Evolutionary conservation across 2,113 vertebrate species (phyloP).

Genomic region (Thunnus thynnus): DNA sequence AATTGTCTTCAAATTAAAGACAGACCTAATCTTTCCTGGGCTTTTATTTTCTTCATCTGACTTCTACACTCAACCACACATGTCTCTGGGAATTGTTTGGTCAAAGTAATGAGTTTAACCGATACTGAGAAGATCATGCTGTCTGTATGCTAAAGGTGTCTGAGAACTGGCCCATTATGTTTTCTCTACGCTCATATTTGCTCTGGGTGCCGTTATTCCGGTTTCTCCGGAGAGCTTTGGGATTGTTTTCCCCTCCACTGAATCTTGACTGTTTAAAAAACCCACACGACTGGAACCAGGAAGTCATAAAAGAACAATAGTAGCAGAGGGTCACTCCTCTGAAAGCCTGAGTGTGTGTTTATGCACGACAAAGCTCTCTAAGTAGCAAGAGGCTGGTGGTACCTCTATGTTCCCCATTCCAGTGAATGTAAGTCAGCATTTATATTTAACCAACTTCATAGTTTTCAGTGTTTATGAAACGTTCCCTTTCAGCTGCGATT

Average conservation of each 20-base stretch:
- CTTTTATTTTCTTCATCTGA: neutral
- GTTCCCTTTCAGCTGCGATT: neutral
- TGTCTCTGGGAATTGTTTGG: slow-evolving; percentile 17
- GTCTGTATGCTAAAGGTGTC: slow-evolving; percentile 78
- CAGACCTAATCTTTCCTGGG: too few species aligned
- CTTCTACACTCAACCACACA: neutral
- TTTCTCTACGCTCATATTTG: slow-evolving; percentile 67
- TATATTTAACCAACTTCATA: neutral
- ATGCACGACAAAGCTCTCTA: slow-evolving; percentile 27
- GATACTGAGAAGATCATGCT: slow-evolving; percentile 60
- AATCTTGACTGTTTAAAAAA: slow-evolving; percentile 28
- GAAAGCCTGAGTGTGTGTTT: neutral
- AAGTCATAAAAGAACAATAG: slow-evolving; percentile 27
- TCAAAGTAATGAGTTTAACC: slow-evolving; percentile 34
- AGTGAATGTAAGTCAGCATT: neutral
- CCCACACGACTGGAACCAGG: slow-evolving; percentile 18
- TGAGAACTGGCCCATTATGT: slow-evolving; percentile 31
- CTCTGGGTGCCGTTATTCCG: slow-evolving; percentile 72
- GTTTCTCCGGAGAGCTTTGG: slow-evolving; percentile 59
- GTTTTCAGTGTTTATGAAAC: neutral
- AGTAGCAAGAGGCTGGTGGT: slow-evolving; percentile 19
- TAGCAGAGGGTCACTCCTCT: neutral
- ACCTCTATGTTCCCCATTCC: neutral
- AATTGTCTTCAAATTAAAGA: too few species aligned
- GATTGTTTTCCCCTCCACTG: slow-evolving; percentile 42